Percentiles rank a stretch among this genome's conserved stretches.
Conservation (phyloP, 2,113 vertebrate species). For the Sialia sialis region DNA sequence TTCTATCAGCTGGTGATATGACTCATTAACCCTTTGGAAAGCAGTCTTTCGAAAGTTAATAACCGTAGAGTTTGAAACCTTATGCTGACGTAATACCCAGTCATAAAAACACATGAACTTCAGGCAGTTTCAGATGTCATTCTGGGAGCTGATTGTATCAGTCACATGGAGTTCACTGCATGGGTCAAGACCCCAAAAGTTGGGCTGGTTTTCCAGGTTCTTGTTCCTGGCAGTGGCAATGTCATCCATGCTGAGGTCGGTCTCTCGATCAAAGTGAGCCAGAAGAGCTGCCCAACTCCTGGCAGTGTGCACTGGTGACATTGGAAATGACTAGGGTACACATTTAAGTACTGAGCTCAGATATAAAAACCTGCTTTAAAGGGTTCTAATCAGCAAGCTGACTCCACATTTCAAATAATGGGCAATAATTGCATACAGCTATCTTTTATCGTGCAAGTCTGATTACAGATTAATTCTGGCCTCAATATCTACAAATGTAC, state of each 20-base stretch:
- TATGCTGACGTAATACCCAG: not conserved
- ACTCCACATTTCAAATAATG: not conserved
- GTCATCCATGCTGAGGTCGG: not conserved
- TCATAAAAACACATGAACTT: not conserved
- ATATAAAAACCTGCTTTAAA: not conserved
- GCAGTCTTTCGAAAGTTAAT: not conserved
- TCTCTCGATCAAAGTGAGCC: not conserved
- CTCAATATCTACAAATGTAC: not conserved
- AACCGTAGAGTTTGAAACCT: not conserved
- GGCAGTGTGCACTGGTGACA: not conserved
- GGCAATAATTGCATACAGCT: not conserved
- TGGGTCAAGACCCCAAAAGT: fast-evolving
- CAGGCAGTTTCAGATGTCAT: not conserved
- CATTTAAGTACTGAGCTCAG: not conserved
- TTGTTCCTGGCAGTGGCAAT: not conserved
- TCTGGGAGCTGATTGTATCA: not conserved
- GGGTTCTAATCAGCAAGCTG: not conserved
- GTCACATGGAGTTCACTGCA: not conserved
- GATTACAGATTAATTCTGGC: not conserved
- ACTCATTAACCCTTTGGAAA: slow-evolving; percentile 44
- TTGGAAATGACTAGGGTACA: not conserved
- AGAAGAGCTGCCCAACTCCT: not conserved
- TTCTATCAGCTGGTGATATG: not conserved
- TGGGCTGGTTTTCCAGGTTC: not conserved
- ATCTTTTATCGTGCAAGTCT: not conserved